These are phyloP conservation scores for Chamaea fasciata DNA, from an alignment of 2,113 vertebrate genomes.

Conservation along the genomic window DNA sequence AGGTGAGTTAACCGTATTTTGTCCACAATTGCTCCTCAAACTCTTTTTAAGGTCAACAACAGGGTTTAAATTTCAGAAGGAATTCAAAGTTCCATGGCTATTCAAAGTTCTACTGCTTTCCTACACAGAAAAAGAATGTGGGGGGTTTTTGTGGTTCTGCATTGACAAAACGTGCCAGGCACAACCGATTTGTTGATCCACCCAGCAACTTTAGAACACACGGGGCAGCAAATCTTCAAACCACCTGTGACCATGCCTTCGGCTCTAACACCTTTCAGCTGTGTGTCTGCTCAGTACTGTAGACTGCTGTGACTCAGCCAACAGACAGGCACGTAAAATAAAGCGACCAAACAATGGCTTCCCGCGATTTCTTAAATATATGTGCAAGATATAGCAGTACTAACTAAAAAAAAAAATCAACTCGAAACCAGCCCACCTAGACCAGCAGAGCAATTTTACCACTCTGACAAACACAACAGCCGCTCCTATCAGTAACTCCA, in stretches of 20 bases:
- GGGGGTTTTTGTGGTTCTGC: background rate
- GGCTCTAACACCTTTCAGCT: background rate
- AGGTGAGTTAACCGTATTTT: background rate
- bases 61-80: background rate
- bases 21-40: background rate
- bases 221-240: background rate
- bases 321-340: background rate
- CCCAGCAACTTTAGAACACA: background rate
- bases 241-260: background rate
- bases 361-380: background rate
- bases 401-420: background rate
- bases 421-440: background rate
- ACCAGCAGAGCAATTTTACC: background rate
- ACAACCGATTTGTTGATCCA: background rate
- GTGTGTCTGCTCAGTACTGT: background rate
- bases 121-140: background rate
- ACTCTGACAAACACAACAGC: background rate
- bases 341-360: background rate
- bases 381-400: background rate
- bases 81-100: background rate
- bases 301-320: background rate
- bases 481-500: background rate
- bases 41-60: background rate
- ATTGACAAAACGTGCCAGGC: background rate
- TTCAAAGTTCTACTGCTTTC: background rate